These are phyloP conservation scores for Pycnonotus jocosus DNA, from an alignment of 2,113 vertebrate genomes.

Conservation along the genomic window DNA sequence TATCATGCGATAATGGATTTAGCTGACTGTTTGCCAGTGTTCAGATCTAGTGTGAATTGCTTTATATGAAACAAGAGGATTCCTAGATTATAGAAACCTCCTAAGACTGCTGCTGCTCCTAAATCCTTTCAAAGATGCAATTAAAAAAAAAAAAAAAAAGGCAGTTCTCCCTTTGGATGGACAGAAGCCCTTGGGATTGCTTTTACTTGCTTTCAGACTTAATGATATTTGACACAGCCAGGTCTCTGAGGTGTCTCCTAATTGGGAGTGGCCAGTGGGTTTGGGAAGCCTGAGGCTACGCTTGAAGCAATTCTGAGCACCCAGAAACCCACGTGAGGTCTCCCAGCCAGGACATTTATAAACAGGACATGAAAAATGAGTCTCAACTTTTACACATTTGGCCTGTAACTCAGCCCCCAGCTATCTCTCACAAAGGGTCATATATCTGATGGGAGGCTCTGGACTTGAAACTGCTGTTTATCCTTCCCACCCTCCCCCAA, in stretches of 20 bases:
- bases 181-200: not conserved
- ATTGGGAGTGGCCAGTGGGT: not conserved
- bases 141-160: not conserved
- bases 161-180: not conserved
- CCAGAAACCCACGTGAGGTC: not conserved
- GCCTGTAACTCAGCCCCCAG: not conserved
- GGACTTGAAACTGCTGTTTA: not conserved
- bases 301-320: not conserved
- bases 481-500: not conserved
- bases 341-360: not conserved
- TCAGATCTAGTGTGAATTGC: slow-evolving; percentile 21
- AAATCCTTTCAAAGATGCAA: not conserved
- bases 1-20: slow-evolving; percentile 54
- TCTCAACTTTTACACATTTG: not conserved
- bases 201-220: slow-evolving; percentile 13
- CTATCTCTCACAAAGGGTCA: not conserved
- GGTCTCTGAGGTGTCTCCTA: not conserved
- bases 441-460: not conserved
- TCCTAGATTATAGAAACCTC: not conserved
- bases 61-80: not conserved
- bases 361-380: slow-evolving; percentile 16
- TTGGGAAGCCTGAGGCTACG: not conserved
- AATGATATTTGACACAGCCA: not conserved
- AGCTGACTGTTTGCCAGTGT: slow-evolving; percentile 33
- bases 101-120: not conserved